Percentiles rank a stretch among this genome's conserved stretches.
Conservation (phyloP, 2,888 invertebrate genomes). For the Caenorhabditis drosophilae region DNA sequence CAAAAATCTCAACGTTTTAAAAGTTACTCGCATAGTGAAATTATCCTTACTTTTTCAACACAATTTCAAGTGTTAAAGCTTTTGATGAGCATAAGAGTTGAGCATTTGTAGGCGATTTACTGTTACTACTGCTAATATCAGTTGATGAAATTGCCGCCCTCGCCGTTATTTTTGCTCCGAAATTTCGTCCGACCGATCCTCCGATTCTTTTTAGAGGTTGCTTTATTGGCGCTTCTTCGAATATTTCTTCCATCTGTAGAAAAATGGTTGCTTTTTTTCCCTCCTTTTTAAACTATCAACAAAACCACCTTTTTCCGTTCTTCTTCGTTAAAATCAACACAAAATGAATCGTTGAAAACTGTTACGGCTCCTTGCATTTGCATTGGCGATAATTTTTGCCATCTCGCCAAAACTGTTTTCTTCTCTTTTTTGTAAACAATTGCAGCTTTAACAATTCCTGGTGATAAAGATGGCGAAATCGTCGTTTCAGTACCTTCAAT, state of each 20-base stretch:
- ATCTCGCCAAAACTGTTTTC: constrained; percentile 29
- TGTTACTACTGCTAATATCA: constrained; percentile 3
- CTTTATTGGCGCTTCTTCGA: constrained; percentile 29
- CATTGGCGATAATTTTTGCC: constrained; percentile 30
- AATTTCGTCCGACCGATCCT: constrained; percentile 28
- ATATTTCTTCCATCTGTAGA: constrained; percentile 30
- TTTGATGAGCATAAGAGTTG: constrained; percentile 31
- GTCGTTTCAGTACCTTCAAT: too few species aligned
- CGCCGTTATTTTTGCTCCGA: constrained; percentile 24
- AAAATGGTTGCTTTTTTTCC: not conserved
- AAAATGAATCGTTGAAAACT: constrained; percentile 32
- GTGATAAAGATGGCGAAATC: constrained; percentile 8
- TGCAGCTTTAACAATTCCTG: constrained; percentile 30
- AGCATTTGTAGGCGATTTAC: constrained; percentile 14
- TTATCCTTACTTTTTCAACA: constrained; percentile 23
- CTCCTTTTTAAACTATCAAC: not conserved
- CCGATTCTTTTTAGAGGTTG: constrained; percentile 24
- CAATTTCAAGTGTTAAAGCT: constrained; percentile 34
- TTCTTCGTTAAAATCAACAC: constrained; percentile 37
- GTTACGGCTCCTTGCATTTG: constrained; percentile 26
- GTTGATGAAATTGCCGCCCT: constrained; percentile 14
- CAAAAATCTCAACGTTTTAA: too few species aligned
- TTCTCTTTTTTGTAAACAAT: constrained; percentile 35
- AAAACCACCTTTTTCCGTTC: constrained; percentile 18
- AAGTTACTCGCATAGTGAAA: too few species aligned